Evolutionary conservation across 2,113 vertebrate genomes (phyloP).

Genomic region (Equus przewalskii): DNA sequence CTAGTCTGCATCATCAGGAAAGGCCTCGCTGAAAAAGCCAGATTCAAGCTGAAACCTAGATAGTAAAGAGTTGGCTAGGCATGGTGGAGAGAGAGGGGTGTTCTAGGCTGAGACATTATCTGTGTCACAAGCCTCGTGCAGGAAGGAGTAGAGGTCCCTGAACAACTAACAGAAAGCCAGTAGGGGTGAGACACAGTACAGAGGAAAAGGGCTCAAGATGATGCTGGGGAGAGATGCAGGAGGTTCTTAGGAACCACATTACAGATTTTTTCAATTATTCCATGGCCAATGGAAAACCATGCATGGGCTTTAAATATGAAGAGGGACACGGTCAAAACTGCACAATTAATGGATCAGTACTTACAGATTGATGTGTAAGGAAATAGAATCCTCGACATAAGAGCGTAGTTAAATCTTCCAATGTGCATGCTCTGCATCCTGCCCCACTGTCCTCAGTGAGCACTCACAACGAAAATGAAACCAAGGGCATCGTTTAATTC

Average conservation of each 20-base stretch:
- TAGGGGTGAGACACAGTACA: neutral
- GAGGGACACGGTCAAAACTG: neutral
- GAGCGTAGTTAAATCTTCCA: neutral
- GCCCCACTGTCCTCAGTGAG: neutral
- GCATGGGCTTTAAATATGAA: neutral
- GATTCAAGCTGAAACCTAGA: neutral
- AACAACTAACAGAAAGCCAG: neutral
- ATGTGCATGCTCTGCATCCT: neutral
- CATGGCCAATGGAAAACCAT: neutral
- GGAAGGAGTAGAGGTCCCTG: fast-evolving
- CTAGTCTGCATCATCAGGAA: neutral
- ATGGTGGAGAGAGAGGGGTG: neutral
- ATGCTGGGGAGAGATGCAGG: neutral
- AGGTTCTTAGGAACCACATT: no score
- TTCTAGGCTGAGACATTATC: neutral
- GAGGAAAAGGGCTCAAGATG: neutral
- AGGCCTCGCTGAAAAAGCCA: neutral
- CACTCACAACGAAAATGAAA: neutral
- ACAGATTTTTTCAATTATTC: neutral
- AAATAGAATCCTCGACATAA: neutral
- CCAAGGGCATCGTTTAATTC: neutral
- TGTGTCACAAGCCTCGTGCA: neutral
- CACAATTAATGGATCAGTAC: neutral
- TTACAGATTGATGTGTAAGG: neutral
- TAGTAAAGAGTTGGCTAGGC: neutral